Evolutionary conservation across 1,140 invertebrate species (phyloP).

Genomic region (Octopus bimaculoides): DNA sequence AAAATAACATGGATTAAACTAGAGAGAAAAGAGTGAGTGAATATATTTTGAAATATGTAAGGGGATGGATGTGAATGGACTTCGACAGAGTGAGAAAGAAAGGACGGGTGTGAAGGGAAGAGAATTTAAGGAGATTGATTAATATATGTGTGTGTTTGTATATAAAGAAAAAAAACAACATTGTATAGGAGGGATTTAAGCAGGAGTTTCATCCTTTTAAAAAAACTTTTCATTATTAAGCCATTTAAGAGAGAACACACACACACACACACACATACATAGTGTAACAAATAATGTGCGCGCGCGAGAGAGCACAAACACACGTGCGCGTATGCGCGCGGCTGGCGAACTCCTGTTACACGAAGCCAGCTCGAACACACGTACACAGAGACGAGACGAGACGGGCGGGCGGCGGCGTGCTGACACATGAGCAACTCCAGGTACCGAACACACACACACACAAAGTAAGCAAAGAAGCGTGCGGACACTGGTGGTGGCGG

Average conservation of each 20-base stretch:
- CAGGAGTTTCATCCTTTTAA: background rate
- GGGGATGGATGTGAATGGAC: no score
- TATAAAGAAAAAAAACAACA: background rate
- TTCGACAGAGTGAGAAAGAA: no score
- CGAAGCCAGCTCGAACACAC: background rate
- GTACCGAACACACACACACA: background rate
- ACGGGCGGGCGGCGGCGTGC: background rate
- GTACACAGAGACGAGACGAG: background rate
- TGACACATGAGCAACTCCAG: background rate
- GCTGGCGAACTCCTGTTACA: no score
- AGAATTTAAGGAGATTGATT: no score
- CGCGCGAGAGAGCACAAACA: background rate
- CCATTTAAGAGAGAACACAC: background rate
- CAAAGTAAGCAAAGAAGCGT: background rate
- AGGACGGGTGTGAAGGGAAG: no score
- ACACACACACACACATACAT: background rate
- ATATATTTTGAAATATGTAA: no score
- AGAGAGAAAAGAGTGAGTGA: no score
- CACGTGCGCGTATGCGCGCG: background rate
- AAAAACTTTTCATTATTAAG: background rate
- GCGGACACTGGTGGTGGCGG: no score
- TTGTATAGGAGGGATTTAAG: background rate
- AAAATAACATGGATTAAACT: no score
- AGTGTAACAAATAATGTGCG: background rate
- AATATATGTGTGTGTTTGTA: background rate